Percentiles rank a stretch among this genome's conserved stretches.
Evolutionary conservation across 2,113 vertebrate species (phyloP).

Genomic region (Dascyllus trimaculatus): DNA sequence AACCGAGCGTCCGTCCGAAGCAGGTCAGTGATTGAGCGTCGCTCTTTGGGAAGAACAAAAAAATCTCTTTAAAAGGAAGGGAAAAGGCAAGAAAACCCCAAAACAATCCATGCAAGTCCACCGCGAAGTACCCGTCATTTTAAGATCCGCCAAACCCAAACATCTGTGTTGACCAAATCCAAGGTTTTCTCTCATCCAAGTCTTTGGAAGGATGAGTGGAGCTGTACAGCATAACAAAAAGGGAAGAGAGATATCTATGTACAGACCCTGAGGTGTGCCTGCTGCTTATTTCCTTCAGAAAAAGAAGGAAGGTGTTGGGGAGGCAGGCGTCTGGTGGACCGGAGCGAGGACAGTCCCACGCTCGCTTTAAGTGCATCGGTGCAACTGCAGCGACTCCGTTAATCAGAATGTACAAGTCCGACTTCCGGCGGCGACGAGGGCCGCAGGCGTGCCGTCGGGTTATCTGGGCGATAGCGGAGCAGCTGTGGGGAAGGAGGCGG

Average conservation of each 20-base stretch:
- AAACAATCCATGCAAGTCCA: slow-evolving; percentile 23
- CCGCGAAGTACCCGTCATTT: slow-evolving; percentile 17
- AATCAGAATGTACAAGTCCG: slow-evolving; percentile 45
- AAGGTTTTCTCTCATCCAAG: slow-evolving; percentile 5
- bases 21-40: slow-evolving; percentile 57
- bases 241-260: slow-evolving; percentile 71
- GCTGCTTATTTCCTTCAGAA: slow-evolving; percentile 62
- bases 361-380: slow-evolving; percentile 53
- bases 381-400: slow-evolving; percentile 25
- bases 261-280: slow-evolving; percentile 92
- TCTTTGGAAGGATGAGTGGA: not conserved
- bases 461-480: slow-evolving; percentile 89
- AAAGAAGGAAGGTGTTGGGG: slow-evolving; percentile 81
- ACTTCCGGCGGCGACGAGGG: not conserved
- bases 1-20: slow-evolving; percentile 5
- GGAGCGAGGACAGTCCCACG: slow-evolving; percentile 38
- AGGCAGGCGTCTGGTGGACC: slow-evolving; percentile 35
- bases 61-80: slow-evolving; percentile 15
- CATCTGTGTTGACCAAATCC: slow-evolving; percentile 24
- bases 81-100: slow-evolving; percentile 23
- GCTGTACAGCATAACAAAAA: slow-evolving; percentile 17
- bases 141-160: slow-evolving; percentile 36
- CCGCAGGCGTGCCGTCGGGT: slow-evolving; percentile 46
- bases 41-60: slow-evolving; percentile 57
- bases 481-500: slow-evolving; percentile 87